These are phyloP conservation scores for Magallana angulata DNA, from an alignment of 1,140 invertebrate species.

Conservation along the genomic window DNA sequence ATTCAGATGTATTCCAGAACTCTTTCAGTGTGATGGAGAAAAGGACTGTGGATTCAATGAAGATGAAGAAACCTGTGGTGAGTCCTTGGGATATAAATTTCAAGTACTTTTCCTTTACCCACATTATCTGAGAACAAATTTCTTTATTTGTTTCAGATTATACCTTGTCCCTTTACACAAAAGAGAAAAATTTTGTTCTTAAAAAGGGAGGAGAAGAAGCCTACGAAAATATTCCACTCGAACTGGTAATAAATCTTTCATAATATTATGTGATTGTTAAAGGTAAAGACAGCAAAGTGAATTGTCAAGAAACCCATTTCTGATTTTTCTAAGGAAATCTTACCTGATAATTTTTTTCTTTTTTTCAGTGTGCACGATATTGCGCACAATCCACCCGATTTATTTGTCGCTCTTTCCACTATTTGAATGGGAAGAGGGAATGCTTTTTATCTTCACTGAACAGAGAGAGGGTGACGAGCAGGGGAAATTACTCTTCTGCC, in stretches of 20 bases:
- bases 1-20: constrained; percentile 90
- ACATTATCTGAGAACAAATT: background rate
- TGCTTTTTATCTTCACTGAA: constrained; percentile 59
- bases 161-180: constrained; percentile 41
- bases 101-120: background rate
- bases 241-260: constrained; percentile 39
- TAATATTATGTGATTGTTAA: background rate
- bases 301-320: no score
- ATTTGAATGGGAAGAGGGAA: constrained; percentile 35
- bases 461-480: constrained; percentile 6
- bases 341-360: background rate
- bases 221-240: constrained; percentile 47
- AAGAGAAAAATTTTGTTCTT: background rate
- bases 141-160: constrained; percentile 36
- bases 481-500: background rate
- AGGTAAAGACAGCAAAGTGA: background rate
- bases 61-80: constrained; percentile 85
- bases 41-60: constrained; percentile 96
- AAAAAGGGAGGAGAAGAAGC: background rate
- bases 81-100: background rate
- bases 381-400: constrained; percentile 57
- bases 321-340: no score
- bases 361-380: constrained; percentile 64
- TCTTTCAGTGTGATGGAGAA: constrained; percentile 96
- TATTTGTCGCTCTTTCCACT: constrained; percentile 63